phyloP scores from a whole-genome alignment of 2,888 invertebrate genomes.

The Pogonocherus hispidulus region DNA sequence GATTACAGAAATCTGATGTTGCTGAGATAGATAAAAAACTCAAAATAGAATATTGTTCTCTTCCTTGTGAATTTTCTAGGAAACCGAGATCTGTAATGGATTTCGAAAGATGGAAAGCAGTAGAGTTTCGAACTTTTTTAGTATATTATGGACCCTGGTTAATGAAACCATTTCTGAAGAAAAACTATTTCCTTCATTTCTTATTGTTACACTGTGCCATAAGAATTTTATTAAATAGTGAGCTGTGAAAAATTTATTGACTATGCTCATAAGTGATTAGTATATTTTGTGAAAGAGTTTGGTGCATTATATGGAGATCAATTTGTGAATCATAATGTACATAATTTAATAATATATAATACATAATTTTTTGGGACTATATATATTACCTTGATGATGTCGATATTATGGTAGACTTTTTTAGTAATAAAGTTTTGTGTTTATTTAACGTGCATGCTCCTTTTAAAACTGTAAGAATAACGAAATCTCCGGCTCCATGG shows the following conservation, averaged over 20 bases:
- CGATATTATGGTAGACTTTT: too few species aligned
- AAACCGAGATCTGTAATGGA: not conserved
- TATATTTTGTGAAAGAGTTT: not conserved
- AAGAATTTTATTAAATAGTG: not conserved
- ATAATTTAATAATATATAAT: constrained; percentile 4
- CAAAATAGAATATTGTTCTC: too few species aligned
- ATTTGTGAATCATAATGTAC: not conserved
- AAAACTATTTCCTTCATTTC: not conserved
- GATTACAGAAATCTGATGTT: too few species aligned
- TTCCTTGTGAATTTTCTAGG: not conserved
- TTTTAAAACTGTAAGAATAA: too few species aligned
- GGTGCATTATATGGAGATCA: not conserved
- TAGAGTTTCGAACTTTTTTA: not conserved
- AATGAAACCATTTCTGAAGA: not conserved
- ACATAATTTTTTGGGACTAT: too few species aligned
- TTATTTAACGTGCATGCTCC: too few species aligned
- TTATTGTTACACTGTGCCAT: not conserved
- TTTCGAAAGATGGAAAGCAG: not conserved
- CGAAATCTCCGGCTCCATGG: too few species aligned
- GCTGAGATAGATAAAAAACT: too few species aligned
- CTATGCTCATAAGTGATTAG: not conserved
- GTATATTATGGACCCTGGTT: not conserved
- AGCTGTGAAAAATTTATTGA: not conserved
- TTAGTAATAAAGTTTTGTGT: too few species aligned
- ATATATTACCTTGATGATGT: too few species aligned